Evolutionary conservation across 1,140 invertebrate genomes (phyloP), one percentile per base, ranked within the genome.

Genomic region (Caenorhabditis inopinata): DNA sequence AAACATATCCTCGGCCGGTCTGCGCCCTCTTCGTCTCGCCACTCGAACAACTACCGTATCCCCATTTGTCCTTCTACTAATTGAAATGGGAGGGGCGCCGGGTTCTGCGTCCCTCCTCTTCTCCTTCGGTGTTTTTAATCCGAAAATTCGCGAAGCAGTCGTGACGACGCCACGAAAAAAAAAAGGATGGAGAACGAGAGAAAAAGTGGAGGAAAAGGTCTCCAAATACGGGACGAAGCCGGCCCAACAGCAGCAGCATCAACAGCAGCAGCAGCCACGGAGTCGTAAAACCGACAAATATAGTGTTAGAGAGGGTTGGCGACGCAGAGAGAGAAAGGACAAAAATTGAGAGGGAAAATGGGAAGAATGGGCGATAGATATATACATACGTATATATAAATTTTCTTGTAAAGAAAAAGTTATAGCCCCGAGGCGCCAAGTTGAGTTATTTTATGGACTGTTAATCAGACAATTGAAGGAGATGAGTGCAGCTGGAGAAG

Each of bases 41-140:
- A n/a, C n/a, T n/a, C n/a, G n/a, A n/a, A n/a, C 38, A 42, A 42
- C 58, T 68, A 68, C 58, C 58, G 58, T 68, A 68, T 68, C 32
- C 7, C 27, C 12, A 42, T 42, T 42, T 42, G 38, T 42, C 38
- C 38, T 42, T 42, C 38, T n/a, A 6, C 48, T 51, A 51, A 51
- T 51, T 51, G 48, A 51, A 51, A 51, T 51, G 48, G 18, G 38
- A 6, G 21, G 12, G 7, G 49, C 21, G 21, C 21, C 21, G 2
- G 6, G 2, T 7, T 51, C 49, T 21, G 6, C 23, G 6, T 51
- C 49, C 27, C 27, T 16, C 25, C 29, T 5, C 32, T 3, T 21
- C 3, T 9, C 5, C 9, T 4, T 42, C 23, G 27, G n/a, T 68
- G 58, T 68, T 68, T 68, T 68, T 68, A 68, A 68, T 68, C 58